A percentile compares a stretch with the other conserved stretches of the same genome.
phyloP scores from a whole-genome alignment of 2,888 invertebrate species.

The Drosophila meridiana region DNA sequence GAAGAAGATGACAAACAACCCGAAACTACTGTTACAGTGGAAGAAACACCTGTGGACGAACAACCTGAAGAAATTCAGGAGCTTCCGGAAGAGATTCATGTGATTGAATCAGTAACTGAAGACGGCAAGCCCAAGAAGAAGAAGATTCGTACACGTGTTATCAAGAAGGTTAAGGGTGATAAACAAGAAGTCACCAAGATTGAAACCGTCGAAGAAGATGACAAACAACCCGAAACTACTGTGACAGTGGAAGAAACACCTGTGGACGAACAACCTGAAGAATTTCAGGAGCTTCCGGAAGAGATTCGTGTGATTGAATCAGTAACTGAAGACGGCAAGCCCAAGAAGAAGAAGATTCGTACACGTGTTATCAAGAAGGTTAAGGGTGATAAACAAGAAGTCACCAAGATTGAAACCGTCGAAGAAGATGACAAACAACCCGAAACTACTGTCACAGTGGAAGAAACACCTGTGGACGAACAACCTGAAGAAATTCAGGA shows the following conservation, averaged over 20 bases:
- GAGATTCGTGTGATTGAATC: constrained; percentile 22
- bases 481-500: neutral
- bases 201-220: constrained; percentile 41
- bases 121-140: constrained; percentile 37
- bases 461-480: constrained; percentile 3
- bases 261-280: constrained; percentile 19
- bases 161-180: constrained; percentile 43
- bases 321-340: constrained; percentile 14
- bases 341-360: constrained; percentile 24
- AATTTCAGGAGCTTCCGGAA: constrained; percentile 17
- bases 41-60: constrained; percentile 23
- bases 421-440: constrained; percentile 21
- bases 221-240: constrained; percentile 31
- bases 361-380: constrained; percentile 26
- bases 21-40: constrained; percentile 37
- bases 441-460: constrained; percentile 11
- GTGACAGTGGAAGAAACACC: constrained; percentile 28
- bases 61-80: constrained; percentile 18
- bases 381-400: constrained; percentile 24
- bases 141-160: constrained; percentile 35
- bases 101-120: constrained; percentile 22
- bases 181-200: constrained; percentile 46
- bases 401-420: constrained; percentile 28
- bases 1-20: constrained; percentile 38
- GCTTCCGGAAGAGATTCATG: constrained; percentile 37